phyloP scores from a whole-genome alignment of 92 coral and sea anemone genomes.

The Paramuricea clavata region DNA sequence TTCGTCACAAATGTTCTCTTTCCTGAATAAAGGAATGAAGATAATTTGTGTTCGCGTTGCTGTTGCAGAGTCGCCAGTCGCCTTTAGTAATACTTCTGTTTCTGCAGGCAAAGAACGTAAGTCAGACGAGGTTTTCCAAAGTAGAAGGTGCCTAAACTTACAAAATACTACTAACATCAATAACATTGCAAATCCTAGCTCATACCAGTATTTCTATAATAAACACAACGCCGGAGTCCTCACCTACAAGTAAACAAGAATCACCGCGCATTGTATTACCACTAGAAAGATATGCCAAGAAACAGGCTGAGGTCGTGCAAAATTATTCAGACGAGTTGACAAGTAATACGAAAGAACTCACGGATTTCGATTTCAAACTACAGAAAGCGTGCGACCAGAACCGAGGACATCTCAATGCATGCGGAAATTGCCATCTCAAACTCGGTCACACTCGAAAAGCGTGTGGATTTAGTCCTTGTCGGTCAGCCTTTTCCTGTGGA shows the following conservation, averaged over 20 bases:
- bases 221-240: background rate
- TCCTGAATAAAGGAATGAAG: background rate
- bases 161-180: background rate
- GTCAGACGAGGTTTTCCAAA: background rate
- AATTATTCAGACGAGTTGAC: background rate
- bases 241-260: background rate
- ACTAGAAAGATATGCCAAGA: constrained; percentile 49
- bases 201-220: background rate
- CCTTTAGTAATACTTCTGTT: background rate
- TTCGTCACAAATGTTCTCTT: too few relatives aligned
- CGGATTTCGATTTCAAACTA: constrained; percentile 31
- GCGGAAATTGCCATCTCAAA: constrained; percentile 63
- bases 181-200: too few relatives aligned
- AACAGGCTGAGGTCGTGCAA: background rate
- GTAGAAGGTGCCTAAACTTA: background rate
- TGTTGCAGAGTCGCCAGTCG: background rate
- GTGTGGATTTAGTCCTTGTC: constrained; percentile 59
- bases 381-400: constrained; percentile 39
- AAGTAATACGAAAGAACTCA: constrained; percentile 37
- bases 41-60: background rate
- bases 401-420: constrained; percentile 39
- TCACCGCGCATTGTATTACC: constrained; percentile 31
- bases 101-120: background rate
- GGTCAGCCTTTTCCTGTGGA: constrained; percentile 56
- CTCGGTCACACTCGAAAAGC: constrained; percentile 62